Evolutionary conservation across 2,888 invertebrate genomes (phyloP).

Genomic region (Rhingia rostrata): DNA sequence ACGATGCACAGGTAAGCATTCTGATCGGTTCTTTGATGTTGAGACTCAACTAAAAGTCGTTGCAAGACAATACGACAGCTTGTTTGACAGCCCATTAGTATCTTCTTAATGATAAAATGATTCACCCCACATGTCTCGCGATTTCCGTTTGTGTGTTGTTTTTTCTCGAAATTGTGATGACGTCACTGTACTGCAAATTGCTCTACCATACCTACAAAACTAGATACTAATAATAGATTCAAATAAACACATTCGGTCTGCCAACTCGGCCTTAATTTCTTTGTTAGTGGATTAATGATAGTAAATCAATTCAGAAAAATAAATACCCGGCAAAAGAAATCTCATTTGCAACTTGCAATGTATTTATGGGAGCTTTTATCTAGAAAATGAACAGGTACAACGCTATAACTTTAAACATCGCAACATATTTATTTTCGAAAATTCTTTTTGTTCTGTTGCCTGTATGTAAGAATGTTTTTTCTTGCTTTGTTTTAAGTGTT

Average conservation of each 20-base stretch:
- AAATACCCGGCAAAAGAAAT: constrained; percentile 1
- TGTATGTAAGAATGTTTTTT: not conserved
- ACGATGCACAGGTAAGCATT: no score
- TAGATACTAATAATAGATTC: constrained; percentile 2
- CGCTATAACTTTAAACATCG: not conserved
- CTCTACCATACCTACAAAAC: not conserved
- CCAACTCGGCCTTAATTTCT: constrained; percentile 20
- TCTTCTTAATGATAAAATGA: no score
- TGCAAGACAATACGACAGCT: no score
- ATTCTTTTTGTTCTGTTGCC: constrained; percentile 7
- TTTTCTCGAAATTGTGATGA: constrained; percentile 7
- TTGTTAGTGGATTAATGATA: constrained; percentile 39
- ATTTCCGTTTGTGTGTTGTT: not conserved
- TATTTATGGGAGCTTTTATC: constrained; percentile 16
- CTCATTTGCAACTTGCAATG: constrained; percentile 1
- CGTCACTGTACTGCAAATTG: constrained; percentile 6
- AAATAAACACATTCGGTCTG: constrained; percentile 12
- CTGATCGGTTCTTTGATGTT: no score
- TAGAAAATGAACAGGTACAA: not conserved
- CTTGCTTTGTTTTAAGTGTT: no score
- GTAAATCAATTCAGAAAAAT: constrained; percentile 32
- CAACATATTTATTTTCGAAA: not conserved
- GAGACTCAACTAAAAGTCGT: no score
- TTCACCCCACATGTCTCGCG: no score
- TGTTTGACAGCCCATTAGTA: no score